Conservation (phyloP, 2,888 invertebrate genomes). For the Sepiola atlantica region DNA sequence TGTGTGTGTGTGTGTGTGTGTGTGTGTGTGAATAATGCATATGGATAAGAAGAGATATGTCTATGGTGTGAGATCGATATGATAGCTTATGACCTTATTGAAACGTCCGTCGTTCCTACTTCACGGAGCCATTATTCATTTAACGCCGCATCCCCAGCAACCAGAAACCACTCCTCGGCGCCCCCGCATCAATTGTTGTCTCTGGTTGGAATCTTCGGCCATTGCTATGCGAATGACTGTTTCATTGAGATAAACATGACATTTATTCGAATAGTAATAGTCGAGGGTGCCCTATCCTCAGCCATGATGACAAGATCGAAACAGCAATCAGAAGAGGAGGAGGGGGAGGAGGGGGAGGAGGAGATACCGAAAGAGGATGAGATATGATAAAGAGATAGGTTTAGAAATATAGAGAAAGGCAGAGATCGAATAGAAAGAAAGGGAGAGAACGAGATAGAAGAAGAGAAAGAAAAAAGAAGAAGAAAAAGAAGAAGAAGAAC, state of each 20-base stretch:
- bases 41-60: no score
- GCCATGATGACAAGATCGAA: not conserved
- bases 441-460: no score
- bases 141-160: not conserved
- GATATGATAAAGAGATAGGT: no score
- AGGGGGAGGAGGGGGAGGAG: not conserved
- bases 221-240: constrained; percentile 47
- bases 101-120: not conserved
- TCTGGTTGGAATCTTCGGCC: not conserved
- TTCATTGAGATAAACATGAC: constrained; percentile 45
- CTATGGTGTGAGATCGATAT: not conserved
- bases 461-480: no score
- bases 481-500: no score
- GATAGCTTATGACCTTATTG: not conserved
- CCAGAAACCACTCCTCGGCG: not conserved
- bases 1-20: no score
- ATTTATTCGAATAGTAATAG: constrained; percentile 47
- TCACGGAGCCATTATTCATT: not conserved
- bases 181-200: not conserved
- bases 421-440: no score
- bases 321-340: not conserved
- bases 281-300: not conserved
- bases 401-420: no score
- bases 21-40: no score
- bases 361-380: not conserved